phyloP scores from a whole-genome alignment of 2,797 vertebrate species.

The Poeciliopsis turneri region DNA sequence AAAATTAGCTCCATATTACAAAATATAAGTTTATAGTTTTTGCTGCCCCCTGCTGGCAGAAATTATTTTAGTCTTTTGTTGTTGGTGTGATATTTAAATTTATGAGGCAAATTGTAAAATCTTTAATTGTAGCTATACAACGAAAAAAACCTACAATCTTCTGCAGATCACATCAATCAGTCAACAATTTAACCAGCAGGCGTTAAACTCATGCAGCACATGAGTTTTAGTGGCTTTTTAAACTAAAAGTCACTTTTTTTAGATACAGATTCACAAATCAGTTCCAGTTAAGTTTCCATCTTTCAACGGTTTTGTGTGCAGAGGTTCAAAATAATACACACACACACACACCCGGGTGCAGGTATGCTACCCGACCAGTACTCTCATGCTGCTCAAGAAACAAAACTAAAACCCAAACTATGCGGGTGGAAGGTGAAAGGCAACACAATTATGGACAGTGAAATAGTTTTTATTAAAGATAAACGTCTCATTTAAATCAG shows the following conservation, averaged over 20 bases:
- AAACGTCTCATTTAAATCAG: background rate
- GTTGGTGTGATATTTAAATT: background rate
- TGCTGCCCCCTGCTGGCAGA: background rate
- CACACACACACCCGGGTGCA: background rate
- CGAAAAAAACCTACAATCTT: background rate
- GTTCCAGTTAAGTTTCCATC: background rate
- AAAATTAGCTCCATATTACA: background rate
- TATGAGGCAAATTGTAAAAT: background rate
- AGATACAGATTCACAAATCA: background rate
- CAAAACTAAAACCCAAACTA: slow-evolving; percentile 15
- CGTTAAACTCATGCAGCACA: background rate
- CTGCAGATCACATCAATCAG: background rate
- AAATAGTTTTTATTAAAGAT: background rate
- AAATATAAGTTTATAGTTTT: background rate
- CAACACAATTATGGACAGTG: background rate
- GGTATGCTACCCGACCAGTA: slow-evolving; percentile 53
- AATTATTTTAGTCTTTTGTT: background rate
- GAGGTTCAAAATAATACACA: background rate
- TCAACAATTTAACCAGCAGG: background rate
- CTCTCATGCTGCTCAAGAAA: background rate
- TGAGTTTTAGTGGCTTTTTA: background rate
- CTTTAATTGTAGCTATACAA: background rate
- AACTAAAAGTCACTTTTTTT: background rate
- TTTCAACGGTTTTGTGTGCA: background rate
- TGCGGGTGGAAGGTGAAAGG: background rate